Percentiles rank a stretch among this genome's conserved stretches.
phyloP scores from a whole-genome alignment of 2,797 vertebrate species.

The Thamnophis elegans region DNA sequence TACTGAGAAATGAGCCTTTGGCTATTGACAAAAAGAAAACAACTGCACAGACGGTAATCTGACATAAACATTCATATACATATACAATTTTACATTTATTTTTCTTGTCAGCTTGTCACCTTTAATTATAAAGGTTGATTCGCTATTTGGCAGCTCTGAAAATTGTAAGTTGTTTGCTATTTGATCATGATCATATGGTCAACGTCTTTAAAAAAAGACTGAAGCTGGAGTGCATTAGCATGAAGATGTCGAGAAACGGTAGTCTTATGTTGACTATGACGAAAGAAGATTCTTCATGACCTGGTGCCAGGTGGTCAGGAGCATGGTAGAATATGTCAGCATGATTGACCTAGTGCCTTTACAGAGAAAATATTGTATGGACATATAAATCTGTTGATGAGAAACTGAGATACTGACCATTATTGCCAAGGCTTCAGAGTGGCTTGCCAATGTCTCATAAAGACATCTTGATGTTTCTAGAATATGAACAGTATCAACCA shows the following conservation, averaged over 20 bases:
- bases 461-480: background rate
- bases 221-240: conserved; percentile 53
- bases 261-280: conserved; percentile 50
- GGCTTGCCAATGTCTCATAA: background rate
- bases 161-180: conserved; percentile 83
- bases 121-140: conserved; percentile 99
- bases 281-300: conserved; percentile 65
- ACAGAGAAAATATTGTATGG: background rate
- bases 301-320: conserved; percentile 55
- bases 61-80: conserved; percentile 99
- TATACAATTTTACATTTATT: conserved; percentile 97
- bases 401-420: background rate
- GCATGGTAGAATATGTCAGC: background rate
- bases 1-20: conserved; percentile 88
- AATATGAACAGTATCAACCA: background rate
- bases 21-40: conserved; percentile 90
- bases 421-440: background rate
- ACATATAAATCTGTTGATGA: background rate
- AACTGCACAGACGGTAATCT: conserved; percentile 90
- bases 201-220: conserved; percentile 75
- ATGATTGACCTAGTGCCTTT: background rate
- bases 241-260: conserved; percentile 32
- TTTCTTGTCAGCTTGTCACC: conserved; percentile 99
- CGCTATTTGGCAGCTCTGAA: conserved; percentile 87
- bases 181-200: conserved; percentile 89